These are phyloP conservation scores for Microplitis demolitor DNA, from an alignment of 1,140 invertebrate species.

Conservation along the genomic window DNA sequence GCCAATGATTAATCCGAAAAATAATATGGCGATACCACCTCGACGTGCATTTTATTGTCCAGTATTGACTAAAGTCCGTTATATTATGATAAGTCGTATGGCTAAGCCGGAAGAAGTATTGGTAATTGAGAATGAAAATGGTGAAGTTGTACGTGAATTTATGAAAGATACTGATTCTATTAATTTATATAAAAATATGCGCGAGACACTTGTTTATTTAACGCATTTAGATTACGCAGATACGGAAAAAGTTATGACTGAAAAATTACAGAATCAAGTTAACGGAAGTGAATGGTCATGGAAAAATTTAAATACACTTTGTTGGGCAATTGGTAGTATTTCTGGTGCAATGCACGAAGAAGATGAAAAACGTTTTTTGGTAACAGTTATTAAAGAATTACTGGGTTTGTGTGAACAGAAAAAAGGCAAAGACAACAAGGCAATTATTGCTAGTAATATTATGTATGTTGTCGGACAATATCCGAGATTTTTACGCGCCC, in stretches of 20 bases:
- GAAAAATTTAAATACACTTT: constrained; percentile 99
- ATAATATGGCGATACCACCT: constrained; percentile 50
- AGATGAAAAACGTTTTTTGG: constrained; percentile 98
- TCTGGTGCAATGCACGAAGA: constrained; percentile 99
- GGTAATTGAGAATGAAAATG: constrained; percentile 99
- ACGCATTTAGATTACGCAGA: constrained; percentile 98
- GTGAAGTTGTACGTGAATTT: constrained; percentile 98
- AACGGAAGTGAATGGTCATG: constrained; percentile 99
- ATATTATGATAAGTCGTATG: constrained; percentile 99
- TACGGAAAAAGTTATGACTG: constrained; percentile 98
- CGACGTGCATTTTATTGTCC: constrained; percentile 77
- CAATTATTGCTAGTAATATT: constrained; percentile 99
- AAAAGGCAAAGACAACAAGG: constrained; percentile 99
- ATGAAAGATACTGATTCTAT: constrained; percentile 99
- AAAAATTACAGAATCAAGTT: constrained; percentile 98
- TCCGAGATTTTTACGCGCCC: constrained; percentile 96
- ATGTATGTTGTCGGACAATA: constrained; percentile 99
- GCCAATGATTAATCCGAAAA: constrained; percentile 55
- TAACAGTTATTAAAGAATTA: constrained; percentile 99
- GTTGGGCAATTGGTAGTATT: constrained; percentile 99
- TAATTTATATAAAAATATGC: constrained; percentile 99
- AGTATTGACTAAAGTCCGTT: constrained; percentile 89
- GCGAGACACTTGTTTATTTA: constrained; percentile 97
- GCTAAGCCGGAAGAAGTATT: constrained; percentile 99
- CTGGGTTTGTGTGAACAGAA: constrained; percentile 99